Base-by-base conservation (phyloP, 2,797 vertebrate genomes). In the Nannoperca australis region DNA sequence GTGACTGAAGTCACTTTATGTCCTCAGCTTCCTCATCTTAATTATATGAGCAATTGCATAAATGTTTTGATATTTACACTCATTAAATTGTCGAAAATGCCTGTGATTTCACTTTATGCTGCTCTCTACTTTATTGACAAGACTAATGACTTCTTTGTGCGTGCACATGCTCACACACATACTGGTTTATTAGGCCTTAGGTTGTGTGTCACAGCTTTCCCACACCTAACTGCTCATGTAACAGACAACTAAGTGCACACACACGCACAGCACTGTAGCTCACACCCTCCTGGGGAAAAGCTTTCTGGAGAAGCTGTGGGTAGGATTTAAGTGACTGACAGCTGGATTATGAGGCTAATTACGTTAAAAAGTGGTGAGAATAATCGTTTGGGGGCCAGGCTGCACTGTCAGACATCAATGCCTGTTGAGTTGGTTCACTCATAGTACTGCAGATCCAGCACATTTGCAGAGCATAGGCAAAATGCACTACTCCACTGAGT, bases 291-390 rank as follows among this genome's bases (percentile, higher is more conserved):
- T 51, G 34, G 20, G 38, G 72, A 67, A 79, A 66, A 55, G 70
- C 63, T 65, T 66, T 51, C 51, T 61, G 4, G 66, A 76, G 51
- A 74, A 50, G 71, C 53, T 76, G 61, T 42, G 14, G 55, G 75
- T 1, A 56, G 70, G 79, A 83, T 87, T 84, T 47, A 60, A 79
- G 65, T 85, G 75, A 87, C 61, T 70, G 83, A 76, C 75, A 84
- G 84, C 45, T 71, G 73, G 84, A 60, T 90, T 85, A 86, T 81
- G 80, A 34, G 61, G 66, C 79, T 82, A 82, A 86, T 81, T 69
- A 82, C 32, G 20, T 20, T 66, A 79, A 75, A 55, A 65, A 14
- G 42, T 34, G 44, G 18, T 62, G 66, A 67, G 69, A 81, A 59
- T 73, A 51, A 56, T 66, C 1, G 4, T 58, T 83, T 79, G 51